phyloP scores from a whole-genome alignment of 1,140 invertebrate species.

The Nilaparvata lugens region DNA sequence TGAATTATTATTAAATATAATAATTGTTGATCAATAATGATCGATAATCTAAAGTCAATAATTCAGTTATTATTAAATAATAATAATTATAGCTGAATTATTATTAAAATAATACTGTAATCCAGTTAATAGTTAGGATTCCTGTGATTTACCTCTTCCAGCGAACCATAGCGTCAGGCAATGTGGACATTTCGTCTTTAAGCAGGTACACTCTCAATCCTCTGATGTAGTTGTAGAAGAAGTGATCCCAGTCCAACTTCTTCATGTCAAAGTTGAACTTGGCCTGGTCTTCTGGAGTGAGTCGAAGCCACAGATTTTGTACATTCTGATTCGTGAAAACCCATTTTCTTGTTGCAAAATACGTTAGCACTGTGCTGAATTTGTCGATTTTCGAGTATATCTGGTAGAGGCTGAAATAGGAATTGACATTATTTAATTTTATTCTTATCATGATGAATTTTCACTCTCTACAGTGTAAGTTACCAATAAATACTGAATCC shows the following conservation, averaged over 20 bases:
- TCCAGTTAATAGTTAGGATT: background rate
- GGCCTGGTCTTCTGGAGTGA: constrained; percentile 49
- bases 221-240: constrained; percentile 45
- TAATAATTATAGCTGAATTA: background rate
- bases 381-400: constrained; percentile 65
- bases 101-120: background rate
- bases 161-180: constrained; percentile 23
- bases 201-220: constrained; percentile 50
- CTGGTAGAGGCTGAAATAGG: constrained; percentile 50
- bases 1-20: no score
- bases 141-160: constrained; percentile 23
- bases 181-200: constrained; percentile 49
- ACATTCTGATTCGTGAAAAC: constrained; percentile 59
- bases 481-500: no score
- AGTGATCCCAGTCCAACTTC: constrained; percentile 48
- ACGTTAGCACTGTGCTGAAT: constrained; percentile 55
- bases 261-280: constrained; percentile 61
- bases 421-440: no score
- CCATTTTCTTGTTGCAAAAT: constrained; percentile 61
- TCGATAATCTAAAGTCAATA: background rate
- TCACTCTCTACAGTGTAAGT: no score
- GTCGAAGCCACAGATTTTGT: constrained; percentile 44
- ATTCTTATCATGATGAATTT: no score
- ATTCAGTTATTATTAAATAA: background rate
- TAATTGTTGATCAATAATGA: no score